Evolutionary conservation across 2,888 invertebrate species (phyloP), one percentile per base, ranked within the genome.

Genomic region (Lasioglossum morio): DNA sequence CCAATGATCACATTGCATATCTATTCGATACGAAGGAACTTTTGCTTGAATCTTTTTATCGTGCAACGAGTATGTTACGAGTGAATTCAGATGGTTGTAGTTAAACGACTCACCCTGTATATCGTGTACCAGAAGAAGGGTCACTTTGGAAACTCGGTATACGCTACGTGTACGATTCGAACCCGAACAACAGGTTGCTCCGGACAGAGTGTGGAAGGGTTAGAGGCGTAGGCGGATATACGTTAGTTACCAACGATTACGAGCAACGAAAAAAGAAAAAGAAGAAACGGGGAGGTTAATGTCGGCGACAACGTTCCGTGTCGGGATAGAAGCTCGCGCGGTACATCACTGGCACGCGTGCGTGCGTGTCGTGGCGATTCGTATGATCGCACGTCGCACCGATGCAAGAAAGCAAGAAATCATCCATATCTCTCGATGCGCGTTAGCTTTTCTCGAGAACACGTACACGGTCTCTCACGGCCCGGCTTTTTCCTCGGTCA

Each of bases 371-470:
- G n/a, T n/a, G 12, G 57, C 57, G 57, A 57, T 63, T 30, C 30
- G 63, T 19, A 63, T 19, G 30, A 76, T 78, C 60, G 76, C 80
- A 69, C 78, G 75, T 87, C 74, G 72, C 75, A 81, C 79, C 46
- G 69, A 86, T 88, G 81, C 82, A 87, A 88, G 84, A 87, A 85
- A 89, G 82, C 78, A 87, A 86, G 82, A 88, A 84, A 87, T 57
- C 69, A 30, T 63, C 23, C 23, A 69, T 37, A 34, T 63, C 63
- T 30, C 30, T 30, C 63, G 27, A 63, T 63, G 30, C 63, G 63
- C 30, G 63, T 63, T n/a, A n/a, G 57, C 63, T 30, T 63, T 63
- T 30, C 7, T 30, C 27, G 63, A 23, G 63, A 30, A 63, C 63
- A 23, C 30, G 34, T 69, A 7, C 34, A 63, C 63, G 63, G 30